Conservation (phyloP, 1,140 invertebrate species). For the Orius laevigatus region DNA sequence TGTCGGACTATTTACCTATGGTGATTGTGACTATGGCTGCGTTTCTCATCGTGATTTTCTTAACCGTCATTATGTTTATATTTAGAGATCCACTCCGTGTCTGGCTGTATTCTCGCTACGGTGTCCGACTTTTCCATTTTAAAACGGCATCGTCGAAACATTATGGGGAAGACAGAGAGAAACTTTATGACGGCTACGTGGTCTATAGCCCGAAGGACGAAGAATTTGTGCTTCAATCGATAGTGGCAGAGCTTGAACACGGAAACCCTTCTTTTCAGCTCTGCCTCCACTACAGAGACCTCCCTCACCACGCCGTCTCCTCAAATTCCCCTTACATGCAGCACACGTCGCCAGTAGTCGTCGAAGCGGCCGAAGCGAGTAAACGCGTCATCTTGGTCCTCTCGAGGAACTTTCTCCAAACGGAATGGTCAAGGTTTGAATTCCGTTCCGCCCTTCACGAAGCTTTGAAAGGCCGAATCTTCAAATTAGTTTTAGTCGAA, state of each 20-base stretch:
- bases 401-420: constrained; percentile 68
- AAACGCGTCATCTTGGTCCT: constrained; percentile 61
- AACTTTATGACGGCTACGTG: constrained; percentile 82
- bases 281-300: constrained; percentile 71
- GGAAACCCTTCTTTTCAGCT: constrained; percentile 53
- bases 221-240: constrained; percentile 66
- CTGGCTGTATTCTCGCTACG: constrained; percentile 76
- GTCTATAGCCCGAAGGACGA: constrained; percentile 87
- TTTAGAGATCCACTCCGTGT: constrained; percentile 68
- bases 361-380: constrained; percentile 74
- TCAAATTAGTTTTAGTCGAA: constrained; percentile 74
- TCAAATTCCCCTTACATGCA: constrained; percentile 43
- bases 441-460: constrained; percentile 72
- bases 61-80: constrained; percentile 60
- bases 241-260: constrained; percentile 71
- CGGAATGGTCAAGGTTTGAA: constrained; percentile 71
- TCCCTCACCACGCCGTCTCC: constrained; percentile 41
- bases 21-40: constrained; percentile 55
- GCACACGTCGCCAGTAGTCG: constrained; percentile 49
- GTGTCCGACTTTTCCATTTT: constrained; percentile 52
- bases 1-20: constrained; percentile 70
- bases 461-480: constrained; percentile 61
- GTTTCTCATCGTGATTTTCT: constrained; percentile 50
- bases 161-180: constrained; percentile 56
- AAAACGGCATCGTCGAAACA: constrained; percentile 29